Conservation (phyloP, 2,797 vertebrate genomes). For the Fratercula arctica region DNA sequence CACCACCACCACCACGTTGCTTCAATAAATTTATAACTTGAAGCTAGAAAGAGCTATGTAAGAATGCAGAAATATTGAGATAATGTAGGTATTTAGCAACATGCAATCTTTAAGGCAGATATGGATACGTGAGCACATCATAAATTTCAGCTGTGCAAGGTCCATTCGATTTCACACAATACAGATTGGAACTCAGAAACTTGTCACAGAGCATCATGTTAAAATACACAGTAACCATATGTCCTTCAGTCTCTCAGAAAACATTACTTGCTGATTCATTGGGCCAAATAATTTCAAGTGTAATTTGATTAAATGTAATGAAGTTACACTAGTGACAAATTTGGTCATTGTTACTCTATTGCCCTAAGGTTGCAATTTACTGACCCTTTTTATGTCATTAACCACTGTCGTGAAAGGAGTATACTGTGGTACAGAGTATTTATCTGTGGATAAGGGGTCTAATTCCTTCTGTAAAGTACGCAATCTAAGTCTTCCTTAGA, state of each 20-base stretch:
- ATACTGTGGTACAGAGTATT: neutral
- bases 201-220: neutral
- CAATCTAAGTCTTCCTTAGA: constrained; percentile 52
- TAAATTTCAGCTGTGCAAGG: neutral
- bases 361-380: neutral
- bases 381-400: neutral
- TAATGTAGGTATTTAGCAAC: neutral
- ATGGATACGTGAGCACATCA: neutral
- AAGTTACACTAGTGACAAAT: neutral
- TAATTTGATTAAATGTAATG: constrained; percentile 12
- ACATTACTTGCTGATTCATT: neutral
- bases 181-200: neutral
- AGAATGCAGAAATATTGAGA: neutral
- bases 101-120: neutral
- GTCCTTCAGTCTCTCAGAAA: neutral
- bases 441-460: neutral
- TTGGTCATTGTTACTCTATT: neutral
- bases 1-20: neutral
- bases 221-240: neutral
- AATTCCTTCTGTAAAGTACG: constrained; percentile 13
- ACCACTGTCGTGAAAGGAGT: neutral
- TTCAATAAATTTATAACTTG: neutral
- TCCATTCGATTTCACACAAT: neutral
- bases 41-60: neutral
- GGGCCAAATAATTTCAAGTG: neutral